A percentile compares a stretch with the other conserved stretches of the same genome.
phyloP scores from a whole-genome alignment of 2,888 invertebrate genomes.

The Galerucella pusilla region DNA sequence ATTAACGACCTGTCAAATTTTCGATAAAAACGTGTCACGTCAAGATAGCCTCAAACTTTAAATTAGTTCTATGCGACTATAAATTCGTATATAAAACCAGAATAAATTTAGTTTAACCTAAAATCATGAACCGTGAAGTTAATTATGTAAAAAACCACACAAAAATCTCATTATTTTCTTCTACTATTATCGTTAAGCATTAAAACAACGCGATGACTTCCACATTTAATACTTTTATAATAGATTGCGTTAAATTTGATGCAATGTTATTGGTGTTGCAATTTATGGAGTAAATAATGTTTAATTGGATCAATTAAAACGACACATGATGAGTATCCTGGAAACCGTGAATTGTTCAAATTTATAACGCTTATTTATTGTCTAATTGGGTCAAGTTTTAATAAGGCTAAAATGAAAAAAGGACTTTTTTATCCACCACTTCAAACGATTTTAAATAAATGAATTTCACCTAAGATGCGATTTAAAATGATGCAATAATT shows the following conservation, averaged over 20 bases:
- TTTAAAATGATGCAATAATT: too few relatives aligned
- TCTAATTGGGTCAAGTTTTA: background rate
- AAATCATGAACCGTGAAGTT: background rate
- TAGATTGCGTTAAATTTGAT: background rate
- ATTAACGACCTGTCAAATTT: too few relatives aligned
- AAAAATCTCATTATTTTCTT: conserved; percentile 14
- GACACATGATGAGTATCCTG: background rate
- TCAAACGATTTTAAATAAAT: too few relatives aligned
- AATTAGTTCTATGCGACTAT: too few relatives aligned
- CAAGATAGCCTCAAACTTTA: too few relatives aligned
- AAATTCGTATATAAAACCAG: too few relatives aligned
- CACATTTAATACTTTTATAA: background rate
- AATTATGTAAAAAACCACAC: background rate
- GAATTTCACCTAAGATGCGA: too few relatives aligned
- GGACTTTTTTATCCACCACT: too few relatives aligned
- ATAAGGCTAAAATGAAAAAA: background rate
- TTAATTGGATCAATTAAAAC: conserved; percentile 13
- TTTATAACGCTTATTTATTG: background rate
- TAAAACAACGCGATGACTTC: background rate
- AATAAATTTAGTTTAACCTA: background rate
- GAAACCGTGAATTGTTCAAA: background rate
- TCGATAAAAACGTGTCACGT: too few relatives aligned
- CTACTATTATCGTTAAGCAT: background rate
- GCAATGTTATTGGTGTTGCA: background rate
- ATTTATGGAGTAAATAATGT: conserved; percentile 1